Evolutionary conservation across 1,140 invertebrate genomes (phyloP).

Genomic region (Asobara japonica): DNA sequence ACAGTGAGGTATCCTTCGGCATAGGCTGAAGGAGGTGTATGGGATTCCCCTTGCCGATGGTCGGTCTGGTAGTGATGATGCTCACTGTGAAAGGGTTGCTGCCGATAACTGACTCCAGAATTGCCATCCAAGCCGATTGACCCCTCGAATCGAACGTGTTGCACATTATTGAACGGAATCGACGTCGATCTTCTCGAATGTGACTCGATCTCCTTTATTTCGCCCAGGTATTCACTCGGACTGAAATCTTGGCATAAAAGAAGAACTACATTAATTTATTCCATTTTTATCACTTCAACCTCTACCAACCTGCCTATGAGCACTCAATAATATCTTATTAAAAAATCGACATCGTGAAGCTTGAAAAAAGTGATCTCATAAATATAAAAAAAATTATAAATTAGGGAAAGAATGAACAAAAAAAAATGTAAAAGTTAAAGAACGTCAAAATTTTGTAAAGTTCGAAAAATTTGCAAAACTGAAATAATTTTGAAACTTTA

Average conservation of each 20-base stretch:
- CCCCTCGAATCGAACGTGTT: constrained; percentile 43
- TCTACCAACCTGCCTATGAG: too few relatives aligned
- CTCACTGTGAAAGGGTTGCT: not conserved
- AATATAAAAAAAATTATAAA: too few relatives aligned
- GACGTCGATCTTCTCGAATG: constrained; percentile 9
- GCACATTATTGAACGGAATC: constrained; percentile 44
- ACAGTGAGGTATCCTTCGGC: not conserved
- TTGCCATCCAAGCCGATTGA: constrained; percentile 18
- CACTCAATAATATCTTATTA: too few relatives aligned
- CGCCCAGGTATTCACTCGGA: constrained; percentile 51
- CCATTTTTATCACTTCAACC: too few relatives aligned
- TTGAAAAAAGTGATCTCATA: too few relatives aligned
- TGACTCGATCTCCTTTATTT: constrained; percentile 40
- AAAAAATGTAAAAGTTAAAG: too few relatives aligned
- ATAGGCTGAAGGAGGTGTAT: not conserved
- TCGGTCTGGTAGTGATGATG: constrained; percentile 37
- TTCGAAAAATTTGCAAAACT: too few relatives aligned
- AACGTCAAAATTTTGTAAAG: too few relatives aligned
- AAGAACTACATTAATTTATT: too few relatives aligned
- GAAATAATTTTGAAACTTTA: too few relatives aligned
- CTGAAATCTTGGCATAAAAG: constrained; percentile 34
- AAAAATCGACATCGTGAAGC: too few relatives aligned
- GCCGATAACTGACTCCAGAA: not conserved
- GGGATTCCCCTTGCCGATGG: constrained; percentile 16
- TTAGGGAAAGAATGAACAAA: too few relatives aligned